Percentiles rank a stretch among this genome's conserved stretches.
Conservation (phyloP, 2,888 invertebrate species). For the Hirtodrosophila cameraria region DNA sequence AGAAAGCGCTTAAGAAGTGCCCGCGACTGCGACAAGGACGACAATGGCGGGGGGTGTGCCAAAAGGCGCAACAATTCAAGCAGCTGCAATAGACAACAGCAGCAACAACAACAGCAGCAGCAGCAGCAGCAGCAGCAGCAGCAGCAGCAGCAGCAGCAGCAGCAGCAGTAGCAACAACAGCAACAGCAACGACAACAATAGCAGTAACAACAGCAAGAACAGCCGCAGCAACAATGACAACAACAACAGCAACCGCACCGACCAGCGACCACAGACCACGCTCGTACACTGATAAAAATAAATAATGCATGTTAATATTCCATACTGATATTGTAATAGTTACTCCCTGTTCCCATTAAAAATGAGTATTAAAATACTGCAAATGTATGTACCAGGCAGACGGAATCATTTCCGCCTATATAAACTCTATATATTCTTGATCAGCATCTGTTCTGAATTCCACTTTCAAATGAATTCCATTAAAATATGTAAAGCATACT, state of each 20-base stretch:
- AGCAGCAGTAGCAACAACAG: constrained; percentile 56
- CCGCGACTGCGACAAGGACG: background rate
- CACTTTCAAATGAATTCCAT: no score
- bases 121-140: constrained; percentile 27
- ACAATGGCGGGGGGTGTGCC: background rate
- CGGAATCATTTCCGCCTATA: no score
- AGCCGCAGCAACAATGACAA: constrained; percentile 49
- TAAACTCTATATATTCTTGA: no score
- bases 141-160: constrained; percentile 37
- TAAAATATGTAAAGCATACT: no score
- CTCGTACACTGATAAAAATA: no score
- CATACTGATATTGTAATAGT: no score
- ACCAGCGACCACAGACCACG: constrained; percentile 53
- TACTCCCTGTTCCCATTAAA: no score
- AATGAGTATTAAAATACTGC: no score
- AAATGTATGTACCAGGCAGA: no score
- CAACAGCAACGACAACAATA: constrained; percentile 1
- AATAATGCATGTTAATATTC: no score
- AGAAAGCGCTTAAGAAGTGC: constrained; percentile 78
- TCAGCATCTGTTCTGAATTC: no score
- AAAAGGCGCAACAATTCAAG: constrained; percentile 66
- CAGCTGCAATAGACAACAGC: constrained; percentile 71
- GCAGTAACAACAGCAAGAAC: constrained; percentile 72
- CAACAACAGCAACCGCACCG: constrained; percentile 35
- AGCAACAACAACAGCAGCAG: constrained; percentile 6